A percentile compares a stretch with the other conserved stretches of the same genome.
These are phyloP conservation scores for Metaphire vulgaris DNA, from an alignment of 1,140 invertebrate genomes.

Conservation along the genomic window DNA sequence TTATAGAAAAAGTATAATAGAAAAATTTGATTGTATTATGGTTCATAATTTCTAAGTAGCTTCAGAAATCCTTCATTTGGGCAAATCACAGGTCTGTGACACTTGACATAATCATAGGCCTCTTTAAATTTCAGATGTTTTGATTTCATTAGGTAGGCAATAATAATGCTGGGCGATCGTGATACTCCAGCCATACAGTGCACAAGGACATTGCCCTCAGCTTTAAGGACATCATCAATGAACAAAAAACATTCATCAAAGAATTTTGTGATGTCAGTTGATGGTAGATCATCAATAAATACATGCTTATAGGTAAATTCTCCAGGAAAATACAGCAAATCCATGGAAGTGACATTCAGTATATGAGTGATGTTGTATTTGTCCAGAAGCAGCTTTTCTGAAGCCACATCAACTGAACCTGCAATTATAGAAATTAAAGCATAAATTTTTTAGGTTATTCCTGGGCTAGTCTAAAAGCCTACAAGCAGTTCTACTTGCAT, in stretches of 20 bases:
- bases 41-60: neutral
- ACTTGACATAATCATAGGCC: conserved; percentile 55
- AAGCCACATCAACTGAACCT: neutral
- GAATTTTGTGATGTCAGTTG: neutral
- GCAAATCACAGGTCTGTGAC: neutral
- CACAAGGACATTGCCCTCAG: conserved; percentile 68
- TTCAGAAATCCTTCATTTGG: neutral
- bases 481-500: too few relatives aligned
- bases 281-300: neutral
- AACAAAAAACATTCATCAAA: neutral
- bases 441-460: too few relatives aligned
- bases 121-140: conserved; percentile 66
- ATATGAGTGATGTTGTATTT: neutral
- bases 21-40: neutral
- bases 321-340: neutral
- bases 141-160: conserved; percentile 83
- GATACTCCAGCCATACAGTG: conserved; percentile 86
- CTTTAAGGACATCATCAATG: conserved; percentile 24
- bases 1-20: neutral
- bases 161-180: conserved; percentile 72
- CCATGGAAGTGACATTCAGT: neutral
- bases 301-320: neutral
- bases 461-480: too few relatives aligned
- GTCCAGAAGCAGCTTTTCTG: neutral
- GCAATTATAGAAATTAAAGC: too few relatives aligned